Evolutionary conservation across 2,113 vertebrate genomes (phyloP), one percentile per base, ranked within the genome.

Genomic region (Zosterops borbonicus): DNA sequence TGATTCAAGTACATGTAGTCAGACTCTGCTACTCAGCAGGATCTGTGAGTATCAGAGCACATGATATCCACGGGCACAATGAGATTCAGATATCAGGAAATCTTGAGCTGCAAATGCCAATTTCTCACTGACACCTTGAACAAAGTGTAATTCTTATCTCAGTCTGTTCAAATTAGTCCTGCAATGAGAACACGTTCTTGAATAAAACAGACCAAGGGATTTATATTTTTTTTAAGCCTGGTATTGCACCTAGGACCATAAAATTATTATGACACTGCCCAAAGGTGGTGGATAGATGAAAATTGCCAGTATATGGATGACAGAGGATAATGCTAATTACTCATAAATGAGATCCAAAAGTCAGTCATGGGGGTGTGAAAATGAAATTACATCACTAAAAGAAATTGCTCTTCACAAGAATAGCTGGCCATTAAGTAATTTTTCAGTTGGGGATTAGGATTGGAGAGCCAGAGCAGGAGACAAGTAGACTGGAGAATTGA

Each of bases 1-100:
- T 49, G 50, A 49, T 37, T 65, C 0, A 1, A 56, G 21, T 21
- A 56, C 20, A 47, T 0, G 0, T 29, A 87, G 23, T 52, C 19
- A 62, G 16, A 39, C 18, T 79, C 39, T 56, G 27, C 7, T 47
- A 33, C 11, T 77, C n/a, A 52, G 24, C 35, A 77, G 44, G 41
- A 74, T 52, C 29, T 68, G 15, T 39, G 21, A 8, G 12, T 47
- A 60, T 79, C 24, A 77, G 27, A 89, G 11, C 10, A 46, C 6
- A 4, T 19, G 7, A 58, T 59, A 59, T 55, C 20, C 29, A 23
- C 0, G 0, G 27, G 18, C 31, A 83, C 11, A 52, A 12, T 23
- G 14, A 78, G 64, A 82, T 74, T 4, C 2, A 2, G 62, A 24
- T 69, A 91, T 52, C 29, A 92, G 59, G 67, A 87, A 52, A 77